Evolutionary conservation across 1,140 invertebrate genomes (phyloP), one percentile per base, ranked within the genome.

Genomic region (Triops cancriformis): DNA sequence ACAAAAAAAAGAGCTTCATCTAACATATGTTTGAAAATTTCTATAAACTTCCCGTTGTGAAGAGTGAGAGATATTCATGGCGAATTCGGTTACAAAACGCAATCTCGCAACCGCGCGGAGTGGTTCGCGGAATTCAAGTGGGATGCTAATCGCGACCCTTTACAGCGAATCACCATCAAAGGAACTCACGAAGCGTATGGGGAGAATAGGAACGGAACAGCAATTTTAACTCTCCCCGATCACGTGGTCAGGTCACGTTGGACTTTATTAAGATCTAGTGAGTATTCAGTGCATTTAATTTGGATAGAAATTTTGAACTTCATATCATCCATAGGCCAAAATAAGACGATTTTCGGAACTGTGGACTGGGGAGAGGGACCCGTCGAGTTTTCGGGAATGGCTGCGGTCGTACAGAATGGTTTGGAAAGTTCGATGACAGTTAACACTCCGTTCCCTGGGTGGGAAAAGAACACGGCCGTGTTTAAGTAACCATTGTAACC

Each of bases 91-190:
- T 1, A 83, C 90, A 74, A 37, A 86, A 88, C 0, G 84, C 88
- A 7, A 87, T 89, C 78, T 86, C 27, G 82, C 85, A 0, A 82
- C 84, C 26, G 86, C 87, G 23, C 91, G 91, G 81, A 88, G 89
- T 75, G 84, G 89, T 4, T 88, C 0, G 83, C 91, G 0, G 90
- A 91, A 78, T 81, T 94, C 0, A 92, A 92, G 80, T 94, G 92
- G 92, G 92, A 94, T 81, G 91, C 91, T 0, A 93, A 93, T 84
- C 86, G 93, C 11, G 91, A 94, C 86, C 91, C 92, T 0, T 88
- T 88, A 64, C 87, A 92, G 81, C 90, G 91, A 82, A 82, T 92
- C 12, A 86, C 86, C 11, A 2, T 78, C 6, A 78, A 78, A 37
- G 83, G 86, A 88, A 80, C 85, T 84, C 43, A 83, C 84, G 26